phyloP scores from a whole-genome alignment of 2,888 invertebrate species.

The Himalopsyche anomala region DNA sequence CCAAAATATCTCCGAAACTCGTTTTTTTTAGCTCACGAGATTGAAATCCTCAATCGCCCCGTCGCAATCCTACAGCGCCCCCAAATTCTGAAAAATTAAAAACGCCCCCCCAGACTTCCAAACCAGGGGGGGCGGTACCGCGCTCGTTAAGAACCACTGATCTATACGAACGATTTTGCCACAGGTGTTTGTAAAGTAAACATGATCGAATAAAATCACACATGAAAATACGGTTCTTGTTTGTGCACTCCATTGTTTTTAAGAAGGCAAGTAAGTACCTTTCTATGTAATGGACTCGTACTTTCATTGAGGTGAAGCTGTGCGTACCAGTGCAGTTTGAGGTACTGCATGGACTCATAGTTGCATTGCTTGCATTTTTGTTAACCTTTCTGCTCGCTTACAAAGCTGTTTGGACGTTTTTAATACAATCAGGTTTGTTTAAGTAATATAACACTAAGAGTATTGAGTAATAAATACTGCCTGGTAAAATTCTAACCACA shows the following conservation, averaged over 20 bases:
- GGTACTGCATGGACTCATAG: not conserved
- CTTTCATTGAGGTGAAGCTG: conserved; percentile 39
- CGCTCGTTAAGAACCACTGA: no score
- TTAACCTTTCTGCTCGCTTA: conserved; percentile 11
- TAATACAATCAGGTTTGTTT: conserved; percentile 4
- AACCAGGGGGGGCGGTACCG: no score
- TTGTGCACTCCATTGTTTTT: not conserved
- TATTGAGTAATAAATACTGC: not conserved
- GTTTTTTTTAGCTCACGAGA: no score
- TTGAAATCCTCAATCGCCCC: no score
- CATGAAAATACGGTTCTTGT: not conserved
- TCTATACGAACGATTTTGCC: no score
- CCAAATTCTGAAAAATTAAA: no score
- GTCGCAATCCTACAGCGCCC: no score
- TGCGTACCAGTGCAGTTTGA: not conserved
- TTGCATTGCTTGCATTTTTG: conserved; percentile 12
- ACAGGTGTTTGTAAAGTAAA: no score
- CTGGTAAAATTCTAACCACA: no score
- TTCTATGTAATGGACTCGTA: not conserved
- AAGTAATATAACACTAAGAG: not conserved
- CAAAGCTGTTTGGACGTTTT: not conserved
- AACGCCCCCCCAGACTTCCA: no score
- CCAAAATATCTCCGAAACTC: no score
- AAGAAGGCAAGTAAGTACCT: no score
- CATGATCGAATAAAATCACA: not conserved